Evolutionary conservation across 2,888 invertebrate species (phyloP).

Genomic region (Ichneumon xanthorius): DNA sequence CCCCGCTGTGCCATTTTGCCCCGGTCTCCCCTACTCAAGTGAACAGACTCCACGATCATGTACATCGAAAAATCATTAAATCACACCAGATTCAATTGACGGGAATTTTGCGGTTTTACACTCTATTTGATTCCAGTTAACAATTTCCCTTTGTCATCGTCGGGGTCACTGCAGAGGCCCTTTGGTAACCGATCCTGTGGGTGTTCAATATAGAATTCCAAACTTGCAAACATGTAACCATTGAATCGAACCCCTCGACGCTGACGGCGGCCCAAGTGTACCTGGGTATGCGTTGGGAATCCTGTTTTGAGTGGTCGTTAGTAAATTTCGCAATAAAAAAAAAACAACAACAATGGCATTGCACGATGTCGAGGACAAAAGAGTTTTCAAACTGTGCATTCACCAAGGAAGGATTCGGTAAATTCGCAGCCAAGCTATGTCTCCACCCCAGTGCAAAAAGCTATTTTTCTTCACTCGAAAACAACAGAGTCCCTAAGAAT

Average conservation of each 20-base stretch:
- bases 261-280: not conserved
- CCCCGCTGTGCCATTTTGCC: too few relatives aligned
- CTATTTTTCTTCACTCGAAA: too few relatives aligned
- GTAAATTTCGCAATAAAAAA: not conserved
- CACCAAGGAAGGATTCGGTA: too few relatives aligned
- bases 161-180: constrained; percentile 1
- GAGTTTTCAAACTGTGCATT: too few relatives aligned
- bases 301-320: not conserved
- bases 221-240: constrained; percentile 10
- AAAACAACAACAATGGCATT: too few relatives aligned
- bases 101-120: not conserved
- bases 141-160: not conserved
- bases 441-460: too few relatives aligned
- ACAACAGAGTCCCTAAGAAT: too few relatives aligned
- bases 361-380: too few relatives aligned
- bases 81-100: not conserved
- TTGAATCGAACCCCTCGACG: constrained; percentile 15
- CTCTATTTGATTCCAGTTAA: not conserved
- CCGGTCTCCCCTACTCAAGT: too few relatives aligned
- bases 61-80: not conserved
- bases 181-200: constrained; percentile 19
- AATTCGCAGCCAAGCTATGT: too few relatives aligned
- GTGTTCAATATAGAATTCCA: not conserved
- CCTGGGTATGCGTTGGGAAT: not conserved
- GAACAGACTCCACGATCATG: not conserved